Conservation (phyloP, 2,888 invertebrate species). For the Diarsia rubi region DNA sequence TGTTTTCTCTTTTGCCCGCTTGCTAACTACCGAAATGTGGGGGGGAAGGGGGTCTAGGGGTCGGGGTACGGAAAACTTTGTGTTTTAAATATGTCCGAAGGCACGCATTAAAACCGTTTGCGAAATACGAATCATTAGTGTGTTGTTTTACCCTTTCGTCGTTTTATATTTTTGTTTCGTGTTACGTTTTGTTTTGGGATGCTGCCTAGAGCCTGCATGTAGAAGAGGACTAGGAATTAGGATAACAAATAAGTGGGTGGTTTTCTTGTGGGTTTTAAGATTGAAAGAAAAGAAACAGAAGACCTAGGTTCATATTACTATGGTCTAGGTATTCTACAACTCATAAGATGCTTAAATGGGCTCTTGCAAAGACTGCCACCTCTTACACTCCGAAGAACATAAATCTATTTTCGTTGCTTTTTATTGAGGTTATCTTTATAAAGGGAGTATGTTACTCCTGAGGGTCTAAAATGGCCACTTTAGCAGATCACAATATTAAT, state of each 20-base stretch:
- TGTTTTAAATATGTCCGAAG: constrained; percentile 91
- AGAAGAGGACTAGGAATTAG: constrained; percentile 27
- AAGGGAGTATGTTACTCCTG: background rate
- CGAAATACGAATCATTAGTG: constrained; percentile 88
- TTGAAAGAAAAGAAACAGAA: background rate
- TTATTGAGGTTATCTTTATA: background rate
- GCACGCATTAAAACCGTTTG: constrained; percentile 88
- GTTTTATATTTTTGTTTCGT: constrained; percentile 63
- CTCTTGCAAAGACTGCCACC: background rate
- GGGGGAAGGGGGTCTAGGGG: constrained; percentile 73
- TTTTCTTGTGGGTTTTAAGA: background rate
- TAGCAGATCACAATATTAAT: no score
- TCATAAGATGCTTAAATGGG: background rate
- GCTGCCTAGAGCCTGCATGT: constrained; percentile 14
- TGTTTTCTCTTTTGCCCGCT: constrained; percentile 71
- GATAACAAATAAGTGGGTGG: background rate
- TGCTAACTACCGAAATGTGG: constrained; percentile 89
- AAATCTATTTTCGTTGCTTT: background rate
- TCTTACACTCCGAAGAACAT: background rate
- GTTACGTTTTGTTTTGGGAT: constrained; percentile 44
- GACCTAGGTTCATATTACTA: background rate
- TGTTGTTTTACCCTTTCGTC: constrained; percentile 69
- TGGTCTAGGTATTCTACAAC: background rate
- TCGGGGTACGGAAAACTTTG: constrained; percentile 85
- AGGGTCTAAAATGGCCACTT: no score